Percentiles rank a stretch among this genome's conserved stretches.
These are phyloP conservation scores for Drosophila kuntzei DNA, from an alignment of 2,888 invertebrate genomes.

Conservation along the genomic window DNA sequence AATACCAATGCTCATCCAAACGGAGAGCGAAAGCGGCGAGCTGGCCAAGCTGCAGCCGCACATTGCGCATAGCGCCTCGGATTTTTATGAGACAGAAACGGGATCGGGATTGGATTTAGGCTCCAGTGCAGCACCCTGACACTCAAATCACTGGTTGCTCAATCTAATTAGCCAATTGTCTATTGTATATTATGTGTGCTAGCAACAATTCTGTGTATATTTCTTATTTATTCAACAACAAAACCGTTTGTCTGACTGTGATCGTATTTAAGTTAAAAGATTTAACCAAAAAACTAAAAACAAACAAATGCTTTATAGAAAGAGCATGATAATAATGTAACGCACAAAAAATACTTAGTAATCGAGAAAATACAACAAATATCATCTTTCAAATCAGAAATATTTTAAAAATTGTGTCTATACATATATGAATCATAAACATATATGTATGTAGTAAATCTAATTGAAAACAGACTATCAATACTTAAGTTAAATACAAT, in stretches of 20 bases:
- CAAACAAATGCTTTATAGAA: constrained; percentile 28
- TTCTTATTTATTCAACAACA: constrained; percentile 47
- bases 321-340: constrained; percentile 21
- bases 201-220: constrained; percentile 33
- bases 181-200: constrained; percentile 41
- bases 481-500: constrained; percentile 1
- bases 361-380: constrained; percentile 2
- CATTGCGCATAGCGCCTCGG: constrained; percentile 30
- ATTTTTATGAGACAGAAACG: constrained; percentile 28
- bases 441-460: background rate
- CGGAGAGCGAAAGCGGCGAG: constrained; percentile 77
- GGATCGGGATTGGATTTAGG: constrained; percentile 67
- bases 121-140: constrained; percentile 18
- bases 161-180: constrained; percentile 45
- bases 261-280: constrained; percentile 63
- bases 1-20: constrained; percentile 88
- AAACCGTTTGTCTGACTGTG: constrained; percentile 62
- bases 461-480: constrained; percentile 2
- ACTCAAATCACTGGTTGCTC: constrained; percentile 10
- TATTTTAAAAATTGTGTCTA: background rate
- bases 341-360: constrained; percentile 41
- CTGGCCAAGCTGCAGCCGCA: constrained; percentile 63
- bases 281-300: constrained; percentile 48
- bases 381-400: constrained; percentile 1
- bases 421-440: background rate